Base-by-base conservation (phyloP, 2,888 invertebrate genomes). In the Aporophyla nigra region DNA sequence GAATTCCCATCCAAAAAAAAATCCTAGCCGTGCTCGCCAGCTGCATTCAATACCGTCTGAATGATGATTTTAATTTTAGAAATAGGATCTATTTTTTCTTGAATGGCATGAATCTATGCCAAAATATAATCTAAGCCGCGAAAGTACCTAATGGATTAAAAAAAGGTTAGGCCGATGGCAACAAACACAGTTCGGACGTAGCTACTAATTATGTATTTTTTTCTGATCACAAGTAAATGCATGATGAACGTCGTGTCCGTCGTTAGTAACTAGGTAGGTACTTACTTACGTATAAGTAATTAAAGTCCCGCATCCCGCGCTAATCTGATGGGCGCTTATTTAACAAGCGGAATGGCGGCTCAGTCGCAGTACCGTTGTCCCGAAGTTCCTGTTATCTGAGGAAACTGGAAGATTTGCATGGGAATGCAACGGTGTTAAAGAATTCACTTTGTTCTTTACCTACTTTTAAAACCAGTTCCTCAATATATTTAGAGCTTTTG, bases 351-450 rank as follows among this genome's bases (percentile, higher is more conserved):
- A 56, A 53, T 40, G 58, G 56, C 68, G n/a, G 62, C 49, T 49
- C 24, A 24, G 56, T 71, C 67, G 59, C 76, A 33, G 77, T 86
- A 86, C 88, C 87, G 87, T 87, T 87, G 81, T 67, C 66, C 54
- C 58, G 19, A 58, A 63, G 73, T 65, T 79, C 85, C 80, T 78
- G 84, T 79, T 82, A 82, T 77, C 76, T 70, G 54, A 71, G 65
- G 59, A 77, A 80, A 75, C 71, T 76, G 78, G 59, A 74, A 24
- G 66, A 74, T 83, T 86, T 78, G 76, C 83, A 78, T 79, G 78
- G 74, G 71, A 79, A 78, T 78, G 79, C 76, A 84, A 80, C 75
- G 51, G 62, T 74, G 40, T 71, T 77, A 67, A 78, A 78, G 53
- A 71, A 71, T 59, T 62, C 33, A 80, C 46, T 76, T 69, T 71